Base-by-base conservation (phyloP, 2,113 vertebrate genomes). In the Embiotoca jacksoni region DNA sequence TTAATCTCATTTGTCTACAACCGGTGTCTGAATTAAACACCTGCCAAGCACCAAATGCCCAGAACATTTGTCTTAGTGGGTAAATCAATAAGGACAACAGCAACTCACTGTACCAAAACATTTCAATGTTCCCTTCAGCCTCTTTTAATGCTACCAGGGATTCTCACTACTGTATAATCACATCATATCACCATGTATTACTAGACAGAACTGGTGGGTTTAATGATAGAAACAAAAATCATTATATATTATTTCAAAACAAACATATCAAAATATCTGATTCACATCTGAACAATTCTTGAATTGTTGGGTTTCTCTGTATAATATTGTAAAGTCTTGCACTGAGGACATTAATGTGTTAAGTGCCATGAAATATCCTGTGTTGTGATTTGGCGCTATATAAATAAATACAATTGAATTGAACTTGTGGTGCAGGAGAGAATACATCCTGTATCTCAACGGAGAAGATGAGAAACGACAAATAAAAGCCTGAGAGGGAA, bases 211-310 rank as follows among this genome's bases (percentile, higher is more conserved):
- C 23, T 23, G 23, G 23, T 23, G 23, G 23, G 23, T 23, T 23
- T 23, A 23, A 23, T 23, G 23, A 23, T 23, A 23, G 23, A 23
- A 23, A 23, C 23, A 23, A 23, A 23, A 23, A 23, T 23, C 23
- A 23, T 23, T 23, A 23, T 23, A 23, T 23, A 23, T 72, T 63
- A 75, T 74, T 78, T 62, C 80, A 80, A 80, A 87, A 78, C 78
- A 88, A 80, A 91, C 67, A 75, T 35, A 75, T 65, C 46, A 73
- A 80, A 67, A 79, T 85, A 89, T 85, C 78, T 74, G 69, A 86
- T 78, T 85, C 44, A 35, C 23, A 23, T 23, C 23, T 23, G 23
- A 23, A 23, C 23, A 23, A 23, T 23, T 23, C 23, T 23, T 23
- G 23, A 23, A 23, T 23, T 23, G 23, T 23, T 23, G 23, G 23